Evolutionary conservation across 2,888 invertebrate genomes (phyloP).

Genomic region (Tetanocera ferruginea): DNA sequence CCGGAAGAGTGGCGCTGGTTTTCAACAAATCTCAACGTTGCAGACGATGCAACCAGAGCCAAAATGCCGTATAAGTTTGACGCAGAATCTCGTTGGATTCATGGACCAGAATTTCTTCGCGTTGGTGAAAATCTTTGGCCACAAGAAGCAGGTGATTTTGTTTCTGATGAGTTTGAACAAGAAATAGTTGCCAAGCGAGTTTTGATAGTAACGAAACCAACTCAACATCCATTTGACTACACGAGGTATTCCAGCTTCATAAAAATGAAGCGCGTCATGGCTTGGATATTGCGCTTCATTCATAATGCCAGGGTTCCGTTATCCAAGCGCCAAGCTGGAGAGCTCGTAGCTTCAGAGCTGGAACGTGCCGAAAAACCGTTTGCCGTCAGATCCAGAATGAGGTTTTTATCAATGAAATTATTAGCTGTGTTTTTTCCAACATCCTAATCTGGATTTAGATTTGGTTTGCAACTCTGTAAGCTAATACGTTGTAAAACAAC

Average conservation of each 20-base stretch:
- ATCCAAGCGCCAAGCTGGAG: no score
- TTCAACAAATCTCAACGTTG: conserved; percentile 40
- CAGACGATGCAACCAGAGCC: conserved; percentile 31
- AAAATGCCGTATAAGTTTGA: conserved; percentile 29
- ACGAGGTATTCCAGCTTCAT: not conserved
- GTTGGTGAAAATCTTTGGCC: conserved; percentile 38
- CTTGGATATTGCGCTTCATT: no score
- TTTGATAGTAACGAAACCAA: not conserved
- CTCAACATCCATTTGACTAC: not conserved
- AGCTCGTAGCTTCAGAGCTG: no score
- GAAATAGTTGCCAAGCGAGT: conserved; percentile 24
- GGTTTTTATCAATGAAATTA: conserved; percentile 21
- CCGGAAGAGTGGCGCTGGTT: conserved; percentile 44
- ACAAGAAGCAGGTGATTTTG: not conserved
- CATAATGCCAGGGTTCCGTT: conserved; percentile 2
- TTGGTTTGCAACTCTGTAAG: no score
- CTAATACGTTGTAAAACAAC: no score
- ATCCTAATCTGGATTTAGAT: no score
- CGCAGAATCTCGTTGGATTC: conserved; percentile 34
- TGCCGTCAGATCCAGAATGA: conserved; percentile 27
- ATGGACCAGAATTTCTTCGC: conserved; percentile 38
- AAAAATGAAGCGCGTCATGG: not conserved
- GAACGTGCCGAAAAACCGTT: no score
- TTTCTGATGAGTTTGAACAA: conserved; percentile 26
- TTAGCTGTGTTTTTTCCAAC: no score